phyloP scores from a whole-genome alignment of 1,140 invertebrate genomes.

The Callitettix versicolor region DNA sequence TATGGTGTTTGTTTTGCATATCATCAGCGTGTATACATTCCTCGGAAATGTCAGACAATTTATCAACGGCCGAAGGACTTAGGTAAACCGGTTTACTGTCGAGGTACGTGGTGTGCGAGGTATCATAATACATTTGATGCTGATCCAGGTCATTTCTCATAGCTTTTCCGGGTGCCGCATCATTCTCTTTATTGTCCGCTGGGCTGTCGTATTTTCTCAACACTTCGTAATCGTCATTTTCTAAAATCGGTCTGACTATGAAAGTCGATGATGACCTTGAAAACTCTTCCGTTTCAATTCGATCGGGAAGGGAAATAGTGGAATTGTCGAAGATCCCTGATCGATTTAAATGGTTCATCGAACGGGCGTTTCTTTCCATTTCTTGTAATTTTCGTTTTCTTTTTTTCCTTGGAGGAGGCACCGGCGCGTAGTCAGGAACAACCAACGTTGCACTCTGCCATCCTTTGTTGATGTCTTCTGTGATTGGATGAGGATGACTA shows the following conservation, averaged over 20 bases:
- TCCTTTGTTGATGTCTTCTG: neutral
- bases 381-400: neutral
- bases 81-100: neutral
- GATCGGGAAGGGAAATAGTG: neutral
- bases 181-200: neutral
- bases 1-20: neutral
- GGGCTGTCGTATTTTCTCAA: neutral
- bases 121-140: neutral
- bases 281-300: neutral
- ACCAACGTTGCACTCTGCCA: constrained; percentile 1
- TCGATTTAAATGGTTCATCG: constrained; percentile 4
- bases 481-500: neutral
- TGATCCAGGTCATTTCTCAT: neutral
- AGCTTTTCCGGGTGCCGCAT: neutral
- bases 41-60: constrained; percentile 6
- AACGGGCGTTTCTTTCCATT: neutral
- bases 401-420: constrained; percentile 9
- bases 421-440: neutral
- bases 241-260: constrained; percentile 1
- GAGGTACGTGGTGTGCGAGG: neutral
- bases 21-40: constrained; percentile 1
- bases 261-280: neutral
- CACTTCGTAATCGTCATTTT: neutral
- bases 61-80: neutral
- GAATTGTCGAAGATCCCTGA: neutral